Percentiles rank a stretch among this genome's conserved stretches.
phyloP scores from a whole-genome alignment of 2,797 vertebrate genomes.

The Neomorphus geoffroyi region DNA sequence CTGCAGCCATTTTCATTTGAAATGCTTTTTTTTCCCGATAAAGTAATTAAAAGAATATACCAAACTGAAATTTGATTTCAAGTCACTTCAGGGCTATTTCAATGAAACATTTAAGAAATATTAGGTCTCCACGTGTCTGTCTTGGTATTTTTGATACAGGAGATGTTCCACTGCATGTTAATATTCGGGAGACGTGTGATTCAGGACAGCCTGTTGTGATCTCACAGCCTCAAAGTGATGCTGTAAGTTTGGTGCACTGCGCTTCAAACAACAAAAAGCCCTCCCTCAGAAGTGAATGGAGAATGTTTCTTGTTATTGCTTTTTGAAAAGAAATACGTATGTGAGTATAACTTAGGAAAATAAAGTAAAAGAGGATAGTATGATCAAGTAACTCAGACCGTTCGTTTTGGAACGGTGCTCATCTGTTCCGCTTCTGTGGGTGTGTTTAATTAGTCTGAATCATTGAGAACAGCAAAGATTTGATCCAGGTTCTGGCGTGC shows the following conservation, averaged over 20 bases:
- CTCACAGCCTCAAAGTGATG: slow-evolving; percentile 88
- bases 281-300: not conserved
- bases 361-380: not conserved
- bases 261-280: not conserved
- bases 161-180: slow-evolving; percentile 91
- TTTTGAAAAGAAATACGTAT: not conserved
- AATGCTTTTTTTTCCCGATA: slow-evolving; percentile 23
- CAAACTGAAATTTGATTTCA: not conserved
- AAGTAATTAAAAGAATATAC: slow-evolving; percentile 16
- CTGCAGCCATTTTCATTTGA: slow-evolving; percentile 44
- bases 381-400: not conserved
- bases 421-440: not conserved
- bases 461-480: not conserved
- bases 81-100: slow-evolving; percentile 13
- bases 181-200: slow-evolving; percentile 92
- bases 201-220: slow-evolving; percentile 89
- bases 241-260: slow-evolving; percentile 79
- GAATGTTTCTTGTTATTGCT: not conserved
- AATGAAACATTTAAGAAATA: not conserved
- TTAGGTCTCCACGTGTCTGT: not conserved
- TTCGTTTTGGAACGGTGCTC: not conserved
- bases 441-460: not conserved
- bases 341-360: not conserved
- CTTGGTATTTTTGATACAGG: slow-evolving; percentile 75
- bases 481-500: not conserved